Base-by-base conservation (phyloP, 2,797 vertebrate species). In the Leptoclinus maculatus region DNA sequence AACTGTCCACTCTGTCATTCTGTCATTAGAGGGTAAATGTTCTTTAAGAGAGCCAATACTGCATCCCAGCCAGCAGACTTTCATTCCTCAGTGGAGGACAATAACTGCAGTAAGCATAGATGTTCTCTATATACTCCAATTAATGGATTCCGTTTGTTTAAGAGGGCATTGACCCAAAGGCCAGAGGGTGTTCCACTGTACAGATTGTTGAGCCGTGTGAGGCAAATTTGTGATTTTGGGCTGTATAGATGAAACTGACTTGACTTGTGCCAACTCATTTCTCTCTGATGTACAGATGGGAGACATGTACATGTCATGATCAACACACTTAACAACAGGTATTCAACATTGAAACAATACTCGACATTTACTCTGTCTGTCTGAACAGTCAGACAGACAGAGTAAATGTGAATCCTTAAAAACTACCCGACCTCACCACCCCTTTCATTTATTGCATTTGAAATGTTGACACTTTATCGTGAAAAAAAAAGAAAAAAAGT, bases 11-110 rank as follows among this genome's bases (percentile, higher is more conserved):
- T 47, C 23, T 59, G 23, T 57, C 29, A 39, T 34, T 57, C 32
- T 0, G 27, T 60, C 49, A 63, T 68, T 67, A 73, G 63, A 67
- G 47, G 62, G 29, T 47, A 68, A 73, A 57, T 69, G 39, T 27
- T 39, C 38, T 79, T 71, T 49, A 64, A 68, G 29, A 63, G 29
- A 79, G 11, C 17, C 13, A 17, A 29, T 29, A 29, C 29, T 65
- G 14, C 12, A 36, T n/a, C 58, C 19, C 27, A 54, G 29, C 29
- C 36, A 60, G 21, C 25, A 59, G 36, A 60, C 45, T 36, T 29
- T 72, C 63, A 43, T 54, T 66, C 45, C 38, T 66, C 56, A 7
- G 0, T 29, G 57, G 63, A 73, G 38, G 19, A 59, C 45, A 38
- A 17, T 45, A 1, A 53, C 76, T 59, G 74, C 23, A 59, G 17